phyloP scores from a whole-genome alignment of 2,797 vertebrate species.

The Nasua narica region DNA sequence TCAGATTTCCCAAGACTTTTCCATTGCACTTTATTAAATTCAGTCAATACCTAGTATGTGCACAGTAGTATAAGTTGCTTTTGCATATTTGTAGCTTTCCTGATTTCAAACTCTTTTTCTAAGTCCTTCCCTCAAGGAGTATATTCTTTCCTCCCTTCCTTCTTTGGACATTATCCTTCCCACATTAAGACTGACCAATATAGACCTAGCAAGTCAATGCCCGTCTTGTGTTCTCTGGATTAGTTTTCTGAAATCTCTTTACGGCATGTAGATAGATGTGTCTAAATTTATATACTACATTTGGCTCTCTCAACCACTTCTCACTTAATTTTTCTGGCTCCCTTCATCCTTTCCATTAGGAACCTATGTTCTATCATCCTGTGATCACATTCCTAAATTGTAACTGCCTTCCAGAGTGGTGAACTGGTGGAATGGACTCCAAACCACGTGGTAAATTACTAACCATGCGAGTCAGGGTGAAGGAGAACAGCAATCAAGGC shows the following conservation, averaged over 20 bases:
- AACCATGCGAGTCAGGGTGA: neutral
- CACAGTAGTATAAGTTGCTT: neutral
- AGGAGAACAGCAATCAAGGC: neutral
- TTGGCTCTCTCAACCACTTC: neutral
- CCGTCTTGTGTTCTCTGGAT: neutral
- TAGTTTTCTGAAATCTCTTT: neutral
- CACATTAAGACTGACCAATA: neutral
- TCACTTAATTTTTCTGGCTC: constrained; percentile 5
- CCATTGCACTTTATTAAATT: neutral
- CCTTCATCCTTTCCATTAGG: neutral
- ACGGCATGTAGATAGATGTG: neutral
- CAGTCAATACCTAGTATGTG: neutral
- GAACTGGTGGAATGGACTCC: neutral
- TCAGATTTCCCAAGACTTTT: neutral
- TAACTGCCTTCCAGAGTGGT: neutral
- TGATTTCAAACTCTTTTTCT: neutral
- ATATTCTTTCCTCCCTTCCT: neutral
- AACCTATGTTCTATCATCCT: constrained; percentile 5
- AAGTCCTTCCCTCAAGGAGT: neutral
- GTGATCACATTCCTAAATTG: constrained; percentile 27
- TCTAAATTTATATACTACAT: neutral
- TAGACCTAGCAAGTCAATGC: neutral
- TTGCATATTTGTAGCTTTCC: neutral
- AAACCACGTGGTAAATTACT: constrained; percentile 29
- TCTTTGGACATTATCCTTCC: neutral